phyloP scores from a whole-genome alignment of 2,113 vertebrate genomes.

The Thermophis baileyi region DNA sequence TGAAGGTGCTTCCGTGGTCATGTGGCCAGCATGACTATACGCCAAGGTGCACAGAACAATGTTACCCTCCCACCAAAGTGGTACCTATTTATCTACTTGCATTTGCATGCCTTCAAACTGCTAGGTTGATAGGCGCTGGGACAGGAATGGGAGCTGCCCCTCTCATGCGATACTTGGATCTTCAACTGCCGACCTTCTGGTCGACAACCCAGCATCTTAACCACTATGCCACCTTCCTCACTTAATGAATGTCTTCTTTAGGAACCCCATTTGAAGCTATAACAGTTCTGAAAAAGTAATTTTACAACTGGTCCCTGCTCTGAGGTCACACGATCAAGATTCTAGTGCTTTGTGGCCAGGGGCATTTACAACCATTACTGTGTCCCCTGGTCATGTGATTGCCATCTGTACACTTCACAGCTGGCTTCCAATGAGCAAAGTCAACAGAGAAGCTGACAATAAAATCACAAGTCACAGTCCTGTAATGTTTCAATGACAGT shows the following conservation, averaged over 20 bases:
- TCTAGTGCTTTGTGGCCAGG: background rate
- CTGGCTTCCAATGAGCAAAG: background rate
- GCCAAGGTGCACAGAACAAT: background rate
- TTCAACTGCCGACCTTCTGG: background rate
- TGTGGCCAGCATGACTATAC: background rate
- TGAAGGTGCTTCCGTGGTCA: background rate
- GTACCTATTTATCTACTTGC: background rate
- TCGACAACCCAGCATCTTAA: background rate
- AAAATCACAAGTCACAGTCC: background rate
- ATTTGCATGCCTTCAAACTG: background rate
- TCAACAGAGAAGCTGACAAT: background rate
- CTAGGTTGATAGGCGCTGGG: background rate
- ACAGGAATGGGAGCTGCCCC: background rate
- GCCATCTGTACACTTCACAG: background rate
- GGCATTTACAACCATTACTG: background rate
- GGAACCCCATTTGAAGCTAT: background rate
- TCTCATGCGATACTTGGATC: background rate
- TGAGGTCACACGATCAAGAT: background rate
- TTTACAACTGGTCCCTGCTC: background rate
- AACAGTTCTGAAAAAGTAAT: background rate
- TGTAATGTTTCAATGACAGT: background rate
- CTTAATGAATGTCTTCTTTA: background rate
- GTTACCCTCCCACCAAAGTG: background rate
- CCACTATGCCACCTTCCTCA: background rate
- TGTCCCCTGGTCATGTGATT: background rate